These are phyloP conservation scores for Intellagama lesueurii DNA, from an alignment of 2,797 vertebrate genomes.

Conservation along the genomic window DNA sequence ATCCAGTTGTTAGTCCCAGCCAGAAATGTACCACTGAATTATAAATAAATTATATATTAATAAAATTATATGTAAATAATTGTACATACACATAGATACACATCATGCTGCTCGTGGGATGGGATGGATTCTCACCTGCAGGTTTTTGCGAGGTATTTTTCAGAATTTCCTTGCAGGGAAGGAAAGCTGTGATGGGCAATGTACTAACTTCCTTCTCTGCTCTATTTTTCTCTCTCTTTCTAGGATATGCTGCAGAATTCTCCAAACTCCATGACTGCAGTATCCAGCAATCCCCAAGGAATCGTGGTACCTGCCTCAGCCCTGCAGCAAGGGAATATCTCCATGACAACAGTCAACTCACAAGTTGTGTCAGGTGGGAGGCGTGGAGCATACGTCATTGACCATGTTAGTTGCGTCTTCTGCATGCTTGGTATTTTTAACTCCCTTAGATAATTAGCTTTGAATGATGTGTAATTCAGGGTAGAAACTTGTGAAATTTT, in stretches of 20 bases:
- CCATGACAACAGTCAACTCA: slow-evolving; percentile 92
- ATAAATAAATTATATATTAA: too few species aligned
- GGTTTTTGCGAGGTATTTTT: neutral
- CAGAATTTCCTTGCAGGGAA: neutral
- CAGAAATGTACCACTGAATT: too few species aligned
- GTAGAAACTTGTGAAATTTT: neutral
- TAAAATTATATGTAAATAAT: neutral
- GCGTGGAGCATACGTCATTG: slow-evolving; percentile 24
- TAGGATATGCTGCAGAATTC: slow-evolving; percentile 97
- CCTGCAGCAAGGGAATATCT: slow-evolving; percentile 89
- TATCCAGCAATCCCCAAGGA: slow-evolving; percentile 92
- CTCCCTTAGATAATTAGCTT: slow-evolving; percentile 19
- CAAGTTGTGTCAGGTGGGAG: slow-evolving; percentile 92
- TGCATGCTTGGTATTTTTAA: slow-evolving; percentile 49
- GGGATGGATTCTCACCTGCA: neutral
- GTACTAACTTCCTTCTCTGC: neutral
- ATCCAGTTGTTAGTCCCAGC: too few species aligned
- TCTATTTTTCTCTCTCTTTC: slow-evolving; percentile 9
- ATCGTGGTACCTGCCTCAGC: slow-evolving; percentile 90
- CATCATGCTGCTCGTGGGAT: neutral
- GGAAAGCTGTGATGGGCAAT: neutral
- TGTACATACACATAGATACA: neutral
- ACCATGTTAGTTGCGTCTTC: slow-evolving; percentile 45
- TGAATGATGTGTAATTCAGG: slow-evolving; percentile 14
- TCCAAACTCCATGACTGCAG: slow-evolving; percentile 90